A percentile compares a stretch with the other conserved stretches of the same genome.
Evolutionary conservation across 2,888 invertebrate genomes (phyloP).

Genomic region (Caenorhabditis becei): DNA sequence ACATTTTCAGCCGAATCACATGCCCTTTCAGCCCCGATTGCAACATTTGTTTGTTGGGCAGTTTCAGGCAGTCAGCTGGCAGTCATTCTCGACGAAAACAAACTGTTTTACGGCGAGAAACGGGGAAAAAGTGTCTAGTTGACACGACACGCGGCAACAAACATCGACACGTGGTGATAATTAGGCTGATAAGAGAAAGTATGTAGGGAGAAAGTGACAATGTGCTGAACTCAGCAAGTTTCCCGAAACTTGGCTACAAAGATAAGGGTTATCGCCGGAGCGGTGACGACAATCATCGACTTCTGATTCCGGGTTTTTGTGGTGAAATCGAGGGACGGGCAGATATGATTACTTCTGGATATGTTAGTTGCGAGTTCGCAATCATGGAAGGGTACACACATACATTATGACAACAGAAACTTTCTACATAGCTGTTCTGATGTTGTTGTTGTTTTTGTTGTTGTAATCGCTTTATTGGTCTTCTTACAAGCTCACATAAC

Average conservation of each 20-base stretch:
- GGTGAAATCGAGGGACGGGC: no score
- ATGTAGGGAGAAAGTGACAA: constrained; percentile 30
- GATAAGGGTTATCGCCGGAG: neutral
- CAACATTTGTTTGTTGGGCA: constrained; percentile 40
- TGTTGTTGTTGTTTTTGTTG: no score
- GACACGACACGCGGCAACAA: constrained; percentile 35
- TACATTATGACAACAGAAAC: no score
- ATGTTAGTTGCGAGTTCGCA: no score
- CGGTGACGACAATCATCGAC: constrained; percentile 1
- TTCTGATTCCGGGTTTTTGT: constrained; percentile 5
- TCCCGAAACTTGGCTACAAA: constrained; percentile 18
- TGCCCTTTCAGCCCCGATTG: constrained; percentile 26
- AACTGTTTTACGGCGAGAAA: constrained; percentile 18
- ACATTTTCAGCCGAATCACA: constrained; percentile 29
- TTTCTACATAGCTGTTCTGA: no score
- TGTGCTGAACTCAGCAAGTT: constrained; percentile 43
- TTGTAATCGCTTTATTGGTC: no score
- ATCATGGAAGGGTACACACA: no score
- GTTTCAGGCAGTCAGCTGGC: constrained; percentile 40
- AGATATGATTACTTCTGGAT: no score
- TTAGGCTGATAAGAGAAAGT: constrained; percentile 15
- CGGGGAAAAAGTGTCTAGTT: constrained; percentile 43
- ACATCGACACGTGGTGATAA: constrained; percentile 47
- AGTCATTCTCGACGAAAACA: constrained; percentile 7
- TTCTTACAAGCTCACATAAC: no score